Evolutionary conservation across 2,113 vertebrate genomes (phyloP), one percentile per base, ranked within the genome.

Genomic region (Cisticola juncidis): DNA sequence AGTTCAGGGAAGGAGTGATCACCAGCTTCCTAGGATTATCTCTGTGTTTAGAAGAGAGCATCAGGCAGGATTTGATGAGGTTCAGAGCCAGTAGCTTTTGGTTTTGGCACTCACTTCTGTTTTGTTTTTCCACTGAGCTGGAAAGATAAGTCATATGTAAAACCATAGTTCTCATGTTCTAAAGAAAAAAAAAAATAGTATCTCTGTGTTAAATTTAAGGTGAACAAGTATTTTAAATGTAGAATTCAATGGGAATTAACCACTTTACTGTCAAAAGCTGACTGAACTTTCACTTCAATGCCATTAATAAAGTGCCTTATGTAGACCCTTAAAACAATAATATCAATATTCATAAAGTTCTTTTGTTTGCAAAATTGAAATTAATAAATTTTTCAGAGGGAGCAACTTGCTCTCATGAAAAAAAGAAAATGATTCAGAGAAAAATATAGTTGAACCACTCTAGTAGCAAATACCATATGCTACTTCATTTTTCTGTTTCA

Each of bases 181-280:
- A 87, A 97, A 89, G 56, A 58, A 97, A 97, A 94, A 97, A 94
- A 73, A 94, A 68, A 4, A 61, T 62, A 88, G 80, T 86, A 89
- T 82, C 58, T 92, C 45, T 69, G 92, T 88, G 24, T 86, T 89
- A 92, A 96, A 72, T 86, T 89, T 92, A 82, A 81, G 81, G 65
- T 73, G 91, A 95, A 83, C 28, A 95, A 97, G 81, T 81, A 93
- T 42, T 92, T 64, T 78, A 92, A 96, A 96, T 78, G 95, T 89
- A 95, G 58, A 94, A 53, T 57, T 88, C 36, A 71, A 92, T 86
- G 94, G 68, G 86, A 95, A 97, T 96, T 94, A 96, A 97, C 92
- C 92, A 97, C 96, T 96, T 97, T 92, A 91, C 88, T 95, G 96
- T 97, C 96, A 85, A 91, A 94, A 95, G 87, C 71, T 79, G 62